Percentiles rank a stretch among this genome's conserved stretches.
These are phyloP conservation scores for Sphecodes monilicornis DNA, from an alignment of 2,888 invertebrate genomes.

Conservation along the genomic window DNA sequence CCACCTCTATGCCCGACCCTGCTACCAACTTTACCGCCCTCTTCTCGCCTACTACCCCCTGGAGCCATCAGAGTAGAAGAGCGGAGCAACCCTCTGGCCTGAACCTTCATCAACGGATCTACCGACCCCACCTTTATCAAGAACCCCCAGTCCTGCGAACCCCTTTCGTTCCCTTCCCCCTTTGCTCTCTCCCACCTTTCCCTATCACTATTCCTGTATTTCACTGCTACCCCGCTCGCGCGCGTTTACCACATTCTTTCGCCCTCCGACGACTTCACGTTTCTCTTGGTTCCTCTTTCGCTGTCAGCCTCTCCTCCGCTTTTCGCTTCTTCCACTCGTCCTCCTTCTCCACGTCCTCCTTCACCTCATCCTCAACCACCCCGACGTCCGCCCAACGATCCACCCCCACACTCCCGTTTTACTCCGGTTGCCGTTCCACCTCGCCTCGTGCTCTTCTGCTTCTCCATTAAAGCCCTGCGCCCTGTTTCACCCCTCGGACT, in stretches of 20 bases:
- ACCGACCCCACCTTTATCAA: constrained; percentile 76
- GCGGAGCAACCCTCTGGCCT: constrained; percentile 83
- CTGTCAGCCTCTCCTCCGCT: constrained; percentile 53
- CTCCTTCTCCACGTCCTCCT: constrained; percentile 34
- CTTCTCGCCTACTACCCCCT: constrained; percentile 71
- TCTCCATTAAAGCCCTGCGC: constrained; percentile 17
- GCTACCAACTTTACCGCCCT: constrained; percentile 66
- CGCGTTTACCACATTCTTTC: constrained; percentile 44
- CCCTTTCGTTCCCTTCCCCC: constrained; percentile 69
- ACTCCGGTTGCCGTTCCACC: constrained; percentile 45
- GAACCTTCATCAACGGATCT: constrained; percentile 84
- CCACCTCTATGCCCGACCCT: constrained; percentile 73
- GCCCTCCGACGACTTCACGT: constrained; percentile 60
- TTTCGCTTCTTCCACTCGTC: constrained; percentile 48
- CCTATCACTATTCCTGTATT: constrained; percentile 60
- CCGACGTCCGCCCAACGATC: constrained; percentile 15
- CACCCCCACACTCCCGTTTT: neutral
- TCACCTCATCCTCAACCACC: constrained; percentile 12
- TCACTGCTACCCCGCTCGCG: constrained; percentile 17
- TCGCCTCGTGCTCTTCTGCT: constrained; percentile 11
- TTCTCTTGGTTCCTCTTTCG: constrained; percentile 66
- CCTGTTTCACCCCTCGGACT: constrained; percentile 76
- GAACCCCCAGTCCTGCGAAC: constrained; percentile 79
- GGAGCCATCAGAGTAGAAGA: constrained; percentile 83
- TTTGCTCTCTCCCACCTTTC: constrained; percentile 60